These are phyloP conservation scores for Ischnura elegans DNA, from an alignment of 2,888 invertebrate species.

Conservation along the genomic window DNA sequence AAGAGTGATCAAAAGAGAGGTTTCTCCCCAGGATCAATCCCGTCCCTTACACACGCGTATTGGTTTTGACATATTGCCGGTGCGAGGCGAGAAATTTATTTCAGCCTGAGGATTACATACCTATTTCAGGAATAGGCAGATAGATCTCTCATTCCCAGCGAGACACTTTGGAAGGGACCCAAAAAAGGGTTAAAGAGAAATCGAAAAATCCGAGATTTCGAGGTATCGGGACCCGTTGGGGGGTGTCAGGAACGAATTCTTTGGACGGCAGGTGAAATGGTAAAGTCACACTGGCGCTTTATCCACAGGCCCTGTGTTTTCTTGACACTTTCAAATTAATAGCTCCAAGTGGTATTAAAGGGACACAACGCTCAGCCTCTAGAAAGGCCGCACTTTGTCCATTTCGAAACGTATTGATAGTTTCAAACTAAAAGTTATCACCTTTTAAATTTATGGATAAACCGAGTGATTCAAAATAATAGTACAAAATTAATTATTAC, in stretches of 20 bases:
- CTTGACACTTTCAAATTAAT: not conserved
- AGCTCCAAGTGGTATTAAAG: too few relatives aligned
- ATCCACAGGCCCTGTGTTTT: not conserved
- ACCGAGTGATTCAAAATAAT: too few relatives aligned
- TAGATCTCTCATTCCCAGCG: not conserved
- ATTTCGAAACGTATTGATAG: too few relatives aligned
- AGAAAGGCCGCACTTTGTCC: too few relatives aligned
- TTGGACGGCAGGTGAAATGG: not conserved
- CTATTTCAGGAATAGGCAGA: conserved; percentile 18
- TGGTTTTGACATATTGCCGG: conserved; percentile 15
- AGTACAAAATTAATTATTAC: too few relatives aligned
- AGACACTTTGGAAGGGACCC: not conserved
- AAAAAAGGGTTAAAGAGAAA: not conserved
- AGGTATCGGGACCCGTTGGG: not conserved
- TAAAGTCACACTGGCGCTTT: not conserved
- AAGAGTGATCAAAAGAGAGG: not conserved
- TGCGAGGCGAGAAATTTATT: not conserved
- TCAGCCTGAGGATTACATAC: not conserved
- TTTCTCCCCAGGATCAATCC: not conserved
- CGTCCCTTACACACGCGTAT: not conserved
- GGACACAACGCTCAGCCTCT: too few relatives aligned
- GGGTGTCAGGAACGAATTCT: not conserved
- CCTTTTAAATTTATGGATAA: too few relatives aligned
- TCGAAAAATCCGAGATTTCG: not conserved
- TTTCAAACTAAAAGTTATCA: too few relatives aligned